These are phyloP conservation scores for Carassius auratus DNA, from an alignment of 2,113 vertebrate genomes.

Conservation along the genomic window DNA sequence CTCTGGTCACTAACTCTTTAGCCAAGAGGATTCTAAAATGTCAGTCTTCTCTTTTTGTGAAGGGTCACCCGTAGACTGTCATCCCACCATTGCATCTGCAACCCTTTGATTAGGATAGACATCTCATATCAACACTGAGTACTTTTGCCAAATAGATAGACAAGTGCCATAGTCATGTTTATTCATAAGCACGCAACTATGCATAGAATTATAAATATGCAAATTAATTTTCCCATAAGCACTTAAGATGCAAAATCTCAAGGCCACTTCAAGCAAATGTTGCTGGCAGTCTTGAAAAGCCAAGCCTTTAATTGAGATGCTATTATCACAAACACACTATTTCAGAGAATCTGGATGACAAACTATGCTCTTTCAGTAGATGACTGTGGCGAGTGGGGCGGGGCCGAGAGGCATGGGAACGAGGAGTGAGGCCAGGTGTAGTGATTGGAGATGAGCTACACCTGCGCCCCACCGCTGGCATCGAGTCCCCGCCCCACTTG, in stretches of 20 bases:
- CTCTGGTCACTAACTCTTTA: constrained; percentile 13
- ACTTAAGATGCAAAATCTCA: constrained; percentile 19
- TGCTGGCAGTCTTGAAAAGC: neutral
- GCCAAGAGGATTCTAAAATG: constrained; percentile 29
- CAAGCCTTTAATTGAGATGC: constrained; percentile 18
- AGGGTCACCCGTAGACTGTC: neutral
- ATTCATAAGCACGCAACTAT: constrained; percentile 29
- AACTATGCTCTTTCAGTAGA: constrained; percentile 14
- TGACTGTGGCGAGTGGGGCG: neutral
- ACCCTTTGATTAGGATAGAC: constrained; percentile 53
- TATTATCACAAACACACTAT: constrained; percentile 1
- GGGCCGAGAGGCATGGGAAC: no score
- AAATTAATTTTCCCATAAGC: constrained; percentile 34
- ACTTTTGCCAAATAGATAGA: constrained; percentile 31
- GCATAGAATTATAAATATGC: constrained; percentile 36
- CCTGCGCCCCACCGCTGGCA: no score
- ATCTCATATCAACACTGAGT: constrained; percentile 32
- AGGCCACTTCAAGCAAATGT: constrained; percentile 32
- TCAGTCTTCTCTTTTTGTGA: constrained; percentile 9
- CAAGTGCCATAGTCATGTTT: constrained; percentile 28
- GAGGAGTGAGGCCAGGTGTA: no score
- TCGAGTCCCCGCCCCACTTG: no score
- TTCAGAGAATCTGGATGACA: constrained; percentile 22
- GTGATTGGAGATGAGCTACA: no score
- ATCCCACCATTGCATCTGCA: constrained; percentile 13